Evolutionary conservation across 2,888 invertebrate genomes (phyloP).

Genomic region (Adelphocoris suturalis): DNA sequence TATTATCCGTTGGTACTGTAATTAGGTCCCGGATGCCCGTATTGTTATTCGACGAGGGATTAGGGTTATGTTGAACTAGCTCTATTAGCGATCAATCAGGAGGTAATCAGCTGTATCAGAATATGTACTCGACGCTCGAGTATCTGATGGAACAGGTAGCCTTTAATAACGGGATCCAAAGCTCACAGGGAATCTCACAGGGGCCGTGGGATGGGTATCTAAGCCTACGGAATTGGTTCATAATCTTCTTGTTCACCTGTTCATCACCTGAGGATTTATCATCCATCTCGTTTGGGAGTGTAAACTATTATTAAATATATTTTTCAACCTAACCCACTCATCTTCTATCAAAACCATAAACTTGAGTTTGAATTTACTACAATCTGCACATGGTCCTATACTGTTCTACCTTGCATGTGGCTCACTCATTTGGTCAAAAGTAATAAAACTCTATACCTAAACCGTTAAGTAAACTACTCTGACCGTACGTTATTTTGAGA

Average conservation of each 20-base stretch:
- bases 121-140: background rate
- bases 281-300: background rate
- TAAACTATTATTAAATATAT: background rate
- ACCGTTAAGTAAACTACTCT: too few species aligned
- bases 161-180: background rate
- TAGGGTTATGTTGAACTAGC: conserved; percentile 34
- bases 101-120: conserved; percentile 12
- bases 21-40: background rate
- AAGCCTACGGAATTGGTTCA: conserved; percentile 26
- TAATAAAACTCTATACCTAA: too few species aligned
- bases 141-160: conserved; percentile 18
- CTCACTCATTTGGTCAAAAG: too few species aligned
- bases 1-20: background rate
- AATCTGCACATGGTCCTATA: too few species aligned
- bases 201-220: background rate
- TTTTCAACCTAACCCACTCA: background rate
- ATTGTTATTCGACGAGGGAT: conserved; percentile 30
- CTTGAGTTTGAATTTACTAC: too few species aligned
- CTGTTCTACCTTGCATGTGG: too few species aligned
- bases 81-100: conserved; percentile 35
- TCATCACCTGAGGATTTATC: background rate
- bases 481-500: too few species aligned
- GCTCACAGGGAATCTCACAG: background rate
- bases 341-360: too few species aligned
- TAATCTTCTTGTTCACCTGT: conserved; percentile 8